Conservation (phyloP, 2,113 vertebrate genomes). For the Elephas maximus region DNA sequence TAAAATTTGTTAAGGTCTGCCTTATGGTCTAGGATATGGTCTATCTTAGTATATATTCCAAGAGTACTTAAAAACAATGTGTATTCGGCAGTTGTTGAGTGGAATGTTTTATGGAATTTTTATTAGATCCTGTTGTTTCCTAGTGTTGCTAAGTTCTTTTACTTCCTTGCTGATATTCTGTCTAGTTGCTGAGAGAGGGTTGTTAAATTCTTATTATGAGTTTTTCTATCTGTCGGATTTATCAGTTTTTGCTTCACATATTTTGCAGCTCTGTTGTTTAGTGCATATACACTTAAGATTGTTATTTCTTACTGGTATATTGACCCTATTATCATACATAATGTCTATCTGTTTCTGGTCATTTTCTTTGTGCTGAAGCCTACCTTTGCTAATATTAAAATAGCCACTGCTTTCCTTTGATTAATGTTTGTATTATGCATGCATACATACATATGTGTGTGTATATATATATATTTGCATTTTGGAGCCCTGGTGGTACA, state of each 20-base stretch:
- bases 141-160: not conserved
- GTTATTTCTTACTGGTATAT: not conserved
- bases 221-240: not conserved
- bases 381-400: not conserved
- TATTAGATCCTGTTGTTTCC: not conserved
- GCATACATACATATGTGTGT: too few species aligned
- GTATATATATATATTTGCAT: too few species aligned
- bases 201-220: not conserved
- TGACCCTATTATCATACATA: not conserved
- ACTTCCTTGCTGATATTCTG: not conserved
- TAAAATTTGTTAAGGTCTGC: too few species aligned
- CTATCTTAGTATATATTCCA: too few species aligned
- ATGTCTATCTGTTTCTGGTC: not conserved
- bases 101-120: not conserved
- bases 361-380: slow-evolving; percentile 36
- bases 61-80: too few species aligned
- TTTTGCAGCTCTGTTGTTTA: not conserved
- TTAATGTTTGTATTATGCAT: not conserved
- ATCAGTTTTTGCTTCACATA: not conserved
- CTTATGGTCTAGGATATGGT: too few species aligned
- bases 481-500: too few species aligned
- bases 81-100: too few species aligned
- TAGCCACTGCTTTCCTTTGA: not conserved
- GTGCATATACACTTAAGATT: not conserved
- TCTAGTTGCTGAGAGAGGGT: not conserved